phyloP scores from a whole-genome alignment of 2,888 invertebrate species.

The Embidobia sp. region DNA sequence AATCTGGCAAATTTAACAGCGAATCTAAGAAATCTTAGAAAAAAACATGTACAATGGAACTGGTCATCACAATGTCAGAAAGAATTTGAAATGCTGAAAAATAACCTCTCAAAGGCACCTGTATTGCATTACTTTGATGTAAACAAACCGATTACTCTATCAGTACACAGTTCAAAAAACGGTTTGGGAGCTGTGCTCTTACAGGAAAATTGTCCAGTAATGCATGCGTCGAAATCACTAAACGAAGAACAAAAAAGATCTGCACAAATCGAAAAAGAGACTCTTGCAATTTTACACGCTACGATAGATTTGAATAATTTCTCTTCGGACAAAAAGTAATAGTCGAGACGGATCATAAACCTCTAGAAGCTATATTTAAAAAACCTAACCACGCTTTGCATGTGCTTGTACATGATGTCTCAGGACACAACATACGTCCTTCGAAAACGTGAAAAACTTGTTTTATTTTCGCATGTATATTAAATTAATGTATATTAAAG shows the following conservation, averaged over 20 bases:
- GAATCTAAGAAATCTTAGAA: conserved; percentile 24
- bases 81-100: conserved; percentile 58
- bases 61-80: conserved; percentile 42
- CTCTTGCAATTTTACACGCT: not conserved
- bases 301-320: not conserved
- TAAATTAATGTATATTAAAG: too few species aligned
- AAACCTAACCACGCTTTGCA: too few species aligned
- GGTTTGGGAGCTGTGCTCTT: conserved; percentile 63
- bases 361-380: conserved; percentile 43
- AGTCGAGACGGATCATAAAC: conserved; percentile 68
- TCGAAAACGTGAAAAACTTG: too few species aligned
- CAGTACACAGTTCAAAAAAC: conserved; percentile 62
- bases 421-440: too few species aligned
- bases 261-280: not conserved
- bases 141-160: conserved; percentile 36
- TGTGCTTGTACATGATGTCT: too few species aligned
- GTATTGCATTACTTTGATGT: conserved; percentile 60
- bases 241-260: conserved; percentile 58
- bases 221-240: conserved; percentile 65
- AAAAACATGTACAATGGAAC: conserved; percentile 18
- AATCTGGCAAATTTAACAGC: conserved; percentile 55
- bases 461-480: too few species aligned
- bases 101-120: conserved; percentile 38
- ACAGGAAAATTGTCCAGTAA: conserved; percentile 58
- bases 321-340: not conserved